Evolutionary conservation across 1,140 invertebrate genomes (phyloP).

Genomic region (Trichoplusia ni): DNA sequence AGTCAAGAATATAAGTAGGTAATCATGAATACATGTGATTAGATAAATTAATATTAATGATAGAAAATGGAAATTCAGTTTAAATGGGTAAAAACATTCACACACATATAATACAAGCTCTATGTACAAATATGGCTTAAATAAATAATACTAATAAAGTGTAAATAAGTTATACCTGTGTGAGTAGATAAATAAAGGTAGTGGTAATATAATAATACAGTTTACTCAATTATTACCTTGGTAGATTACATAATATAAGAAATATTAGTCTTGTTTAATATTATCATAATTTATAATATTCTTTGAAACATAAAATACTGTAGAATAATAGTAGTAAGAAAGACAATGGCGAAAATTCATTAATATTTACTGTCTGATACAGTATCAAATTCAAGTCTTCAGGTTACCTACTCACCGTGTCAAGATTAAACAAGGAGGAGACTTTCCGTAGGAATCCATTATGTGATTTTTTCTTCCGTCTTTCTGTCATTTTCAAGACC

Average conservation of each 20-base stretch:
- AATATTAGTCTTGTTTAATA: not conserved
- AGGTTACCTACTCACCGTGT: constrained; percentile 85
- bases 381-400: constrained; percentile 34
- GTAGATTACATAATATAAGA: constrained; percentile 19
- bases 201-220: no score
- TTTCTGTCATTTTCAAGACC: constrained; percentile 85
- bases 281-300: not conserved
- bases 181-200: no score
- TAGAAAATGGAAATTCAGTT: not conserved
- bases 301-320: not conserved
- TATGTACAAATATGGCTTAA: constrained; percentile 3
- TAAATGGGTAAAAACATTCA: constrained; percentile 1
- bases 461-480: constrained; percentile 89
- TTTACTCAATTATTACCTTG: no score
- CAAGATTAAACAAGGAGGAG: constrained; percentile 92
- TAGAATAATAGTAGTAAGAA: constrained; percentile 3
- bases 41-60: constrained; percentile 8
- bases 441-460: constrained; percentile 93
- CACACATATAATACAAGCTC: not conserved
- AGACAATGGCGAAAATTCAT: constrained; percentile 44
- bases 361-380: constrained; percentile 19
- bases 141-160: not conserved
- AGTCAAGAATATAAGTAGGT: constrained; percentile 33
- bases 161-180: no score
- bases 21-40: constrained; percentile 11